Evolutionary conservation across 2,113 vertebrate species (phyloP).

Genomic region (Festucalex cinctus): DNA sequence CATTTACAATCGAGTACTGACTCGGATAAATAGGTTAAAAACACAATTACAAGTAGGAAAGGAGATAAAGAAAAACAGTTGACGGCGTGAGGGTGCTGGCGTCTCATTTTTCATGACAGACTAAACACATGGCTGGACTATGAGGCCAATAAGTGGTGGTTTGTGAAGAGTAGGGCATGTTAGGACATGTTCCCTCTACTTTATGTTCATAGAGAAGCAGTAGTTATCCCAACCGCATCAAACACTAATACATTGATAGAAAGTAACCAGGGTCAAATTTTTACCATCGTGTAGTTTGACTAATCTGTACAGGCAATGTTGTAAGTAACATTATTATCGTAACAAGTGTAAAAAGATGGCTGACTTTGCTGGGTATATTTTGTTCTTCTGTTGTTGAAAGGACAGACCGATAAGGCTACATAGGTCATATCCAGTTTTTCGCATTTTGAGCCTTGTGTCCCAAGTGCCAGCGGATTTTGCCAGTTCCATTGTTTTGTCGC

Average conservation of each 20-base stretch:
- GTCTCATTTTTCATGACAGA: slow-evolving; percentile 18
- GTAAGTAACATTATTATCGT: too few relatives aligned
- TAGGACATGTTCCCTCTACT: slow-evolving; percentile 33
- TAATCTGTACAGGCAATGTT: too few relatives aligned
- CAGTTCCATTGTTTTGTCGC: too few relatives aligned
- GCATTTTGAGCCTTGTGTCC: too few relatives aligned
- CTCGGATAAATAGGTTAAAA: background rate
- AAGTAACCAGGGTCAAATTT: too few relatives aligned
- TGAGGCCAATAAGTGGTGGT: slow-evolving; percentile 30
- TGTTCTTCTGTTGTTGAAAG: background rate
- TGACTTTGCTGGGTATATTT: background rate
- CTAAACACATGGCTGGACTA: slow-evolving; percentile 15
- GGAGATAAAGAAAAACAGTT: background rate
- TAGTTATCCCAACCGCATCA: background rate
- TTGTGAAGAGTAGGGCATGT: slow-evolving; percentile 33
- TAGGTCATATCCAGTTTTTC: too few relatives aligned
- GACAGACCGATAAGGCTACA: too few relatives aligned
- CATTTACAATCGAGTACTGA: slow-evolving; percentile 13
- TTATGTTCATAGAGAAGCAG: slow-evolving; percentile 16
- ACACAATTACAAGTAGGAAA: background rate
- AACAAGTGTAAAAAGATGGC: too few relatives aligned
- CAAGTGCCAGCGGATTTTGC: too few relatives aligned
- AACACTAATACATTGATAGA: background rate
- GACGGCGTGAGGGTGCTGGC: slow-evolving; percentile 9
- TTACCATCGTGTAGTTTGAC: too few relatives aligned